A percentile compares a stretch with the other conserved stretches of the same genome.
Evolutionary conservation across 2,888 invertebrate species (phyloP).

Genomic region (Rhingia campestris): DNA sequence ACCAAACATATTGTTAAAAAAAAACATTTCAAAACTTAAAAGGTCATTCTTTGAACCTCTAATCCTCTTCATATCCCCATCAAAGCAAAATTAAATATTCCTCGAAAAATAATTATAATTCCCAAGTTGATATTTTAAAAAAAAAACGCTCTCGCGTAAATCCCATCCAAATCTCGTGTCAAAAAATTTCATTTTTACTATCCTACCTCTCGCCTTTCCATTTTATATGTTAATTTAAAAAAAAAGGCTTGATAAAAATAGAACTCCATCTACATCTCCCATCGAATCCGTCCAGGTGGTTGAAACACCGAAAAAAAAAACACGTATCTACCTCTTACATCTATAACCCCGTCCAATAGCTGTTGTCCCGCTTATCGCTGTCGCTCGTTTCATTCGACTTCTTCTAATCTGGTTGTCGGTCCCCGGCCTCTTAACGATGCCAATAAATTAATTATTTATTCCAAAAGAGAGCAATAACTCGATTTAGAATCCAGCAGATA

Average conservation of each 20-base stretch:
- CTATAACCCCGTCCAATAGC: not conserved
- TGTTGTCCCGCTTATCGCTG: slow-evolving; percentile 13
- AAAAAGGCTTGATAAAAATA: slow-evolving; percentile 5
- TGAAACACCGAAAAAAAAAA: slow-evolving; percentile 2
- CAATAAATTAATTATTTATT: slow-evolving; percentile 64
- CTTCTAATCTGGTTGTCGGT: slow-evolving; percentile 31
- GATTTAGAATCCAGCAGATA: slow-evolving; percentile 16
- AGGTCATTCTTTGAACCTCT: not conserved
- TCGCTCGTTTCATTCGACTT: not conserved
- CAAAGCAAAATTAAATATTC: not conserved
- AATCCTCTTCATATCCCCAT: slow-evolving; percentile 4
- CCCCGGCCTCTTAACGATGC: slow-evolving; percentile 40
- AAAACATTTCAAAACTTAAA: not conserved
- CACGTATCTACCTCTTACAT: slow-evolving; percentile 1
- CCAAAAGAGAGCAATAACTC: slow-evolving; percentile 44
- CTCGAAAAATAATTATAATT: not conserved
- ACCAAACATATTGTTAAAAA: not conserved
- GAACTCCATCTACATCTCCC: slow-evolving; percentile 15
- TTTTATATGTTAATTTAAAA: slow-evolving; percentile 33
- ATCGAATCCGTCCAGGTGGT: slow-evolving; percentile 20
- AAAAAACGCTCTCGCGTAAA: slow-evolving; percentile 19
- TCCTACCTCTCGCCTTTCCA: slow-evolving; percentile 11
- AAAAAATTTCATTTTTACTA: slow-evolving; percentile 15
- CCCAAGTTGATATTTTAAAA: slow-evolving; percentile 30
- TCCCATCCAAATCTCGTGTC: slow-evolving; percentile 33